A percentile compares a stretch with the other conserved stretches of the same genome.
These are phyloP conservation scores for Phalera bucephala DNA, from an alignment of 2,888 invertebrate genomes.

Conservation along the genomic window DNA sequence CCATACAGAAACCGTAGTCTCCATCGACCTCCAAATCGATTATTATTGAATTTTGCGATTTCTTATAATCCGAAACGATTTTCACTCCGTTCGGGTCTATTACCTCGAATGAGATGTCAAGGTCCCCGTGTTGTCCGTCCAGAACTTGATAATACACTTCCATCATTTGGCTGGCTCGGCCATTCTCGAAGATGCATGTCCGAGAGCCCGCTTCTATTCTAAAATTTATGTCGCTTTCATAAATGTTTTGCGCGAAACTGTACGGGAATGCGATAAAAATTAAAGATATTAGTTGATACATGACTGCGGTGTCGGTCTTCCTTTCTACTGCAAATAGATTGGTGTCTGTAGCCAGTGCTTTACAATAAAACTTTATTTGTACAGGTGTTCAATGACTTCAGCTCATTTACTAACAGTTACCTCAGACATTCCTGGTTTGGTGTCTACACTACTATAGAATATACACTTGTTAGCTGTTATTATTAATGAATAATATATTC, in stretches of 20 bases:
- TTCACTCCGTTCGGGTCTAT: constrained; percentile 85
- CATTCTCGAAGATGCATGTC: constrained; percentile 65
- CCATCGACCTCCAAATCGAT: constrained; percentile 84
- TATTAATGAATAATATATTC: no score
- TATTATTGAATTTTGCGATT: constrained; percentile 86
- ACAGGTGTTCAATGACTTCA: constrained; percentile 21
- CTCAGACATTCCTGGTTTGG: not conserved
- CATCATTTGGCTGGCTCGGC: constrained; percentile 58
- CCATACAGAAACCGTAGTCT: constrained; percentile 93
- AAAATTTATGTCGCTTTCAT: constrained; percentile 62
- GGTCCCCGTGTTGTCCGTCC: constrained; percentile 92
- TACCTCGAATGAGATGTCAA: constrained; percentile 91
- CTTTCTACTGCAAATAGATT: not conserved
- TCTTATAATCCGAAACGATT: constrained; percentile 86
- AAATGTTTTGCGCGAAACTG: constrained; percentile 39
- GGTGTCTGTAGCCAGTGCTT: not conserved
- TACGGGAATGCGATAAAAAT: constrained; percentile 19
- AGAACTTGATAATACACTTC: constrained; percentile 82
- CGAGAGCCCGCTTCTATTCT: constrained; percentile 61
- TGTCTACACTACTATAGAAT: no score
- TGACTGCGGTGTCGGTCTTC: constrained; percentile 8
- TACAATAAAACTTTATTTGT: constrained; percentile 20
- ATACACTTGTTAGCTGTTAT: no score
- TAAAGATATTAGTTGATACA: constrained; percentile 17
- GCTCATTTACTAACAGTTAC: not conserved